Evolutionary conservation across 1,140 invertebrate species (phyloP).

Genomic region (Aplysia californica): DNA sequence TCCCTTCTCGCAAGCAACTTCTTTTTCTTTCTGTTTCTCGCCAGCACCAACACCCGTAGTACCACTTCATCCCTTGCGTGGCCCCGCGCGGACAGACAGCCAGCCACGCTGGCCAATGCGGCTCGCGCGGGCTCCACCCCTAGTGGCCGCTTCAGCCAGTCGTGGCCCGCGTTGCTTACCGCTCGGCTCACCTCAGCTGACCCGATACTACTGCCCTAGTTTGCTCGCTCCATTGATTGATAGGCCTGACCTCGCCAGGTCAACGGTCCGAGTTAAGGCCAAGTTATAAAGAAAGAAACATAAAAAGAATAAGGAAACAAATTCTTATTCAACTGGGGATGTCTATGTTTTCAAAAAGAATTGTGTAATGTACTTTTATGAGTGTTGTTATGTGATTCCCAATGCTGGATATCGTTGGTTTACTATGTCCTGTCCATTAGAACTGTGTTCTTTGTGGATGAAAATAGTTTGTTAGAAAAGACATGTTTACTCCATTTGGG

Average conservation of each 20-base stretch:
- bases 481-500: too few relatives aligned
- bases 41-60: background rate
- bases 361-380: too few relatives aligned
- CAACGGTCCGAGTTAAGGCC: constrained; percentile 3
- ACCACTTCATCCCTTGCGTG: constrained; percentile 24
- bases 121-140: constrained; percentile 20
- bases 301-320: too few relatives aligned
- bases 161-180: constrained; percentile 19
- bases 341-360: too few relatives aligned
- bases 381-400: too few relatives aligned
- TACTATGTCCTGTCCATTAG: too few relatives aligned
- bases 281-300: background rate
- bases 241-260: constrained; percentile 16
- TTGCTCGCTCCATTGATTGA: constrained; percentile 32
- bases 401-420: too few relatives aligned
- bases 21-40: constrained; percentile 7
- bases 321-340: too few relatives aligned
- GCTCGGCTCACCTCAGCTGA: constrained; percentile 28
- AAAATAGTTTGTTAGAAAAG: too few relatives aligned
- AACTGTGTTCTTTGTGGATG: too few relatives aligned
- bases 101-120: constrained; percentile 11
- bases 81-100: constrained; percentile 4
- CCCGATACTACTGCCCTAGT: constrained; percentile 38
- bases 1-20: background rate
- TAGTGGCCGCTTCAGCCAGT: constrained; percentile 13